A percentile compares a stretch with the other conserved stretches of the same genome.
These are phyloP conservation scores for Arbacia lixula DNA, from an alignment of 53 echinoderm and acorn worm species.

Conservation along the genomic window DNA sequence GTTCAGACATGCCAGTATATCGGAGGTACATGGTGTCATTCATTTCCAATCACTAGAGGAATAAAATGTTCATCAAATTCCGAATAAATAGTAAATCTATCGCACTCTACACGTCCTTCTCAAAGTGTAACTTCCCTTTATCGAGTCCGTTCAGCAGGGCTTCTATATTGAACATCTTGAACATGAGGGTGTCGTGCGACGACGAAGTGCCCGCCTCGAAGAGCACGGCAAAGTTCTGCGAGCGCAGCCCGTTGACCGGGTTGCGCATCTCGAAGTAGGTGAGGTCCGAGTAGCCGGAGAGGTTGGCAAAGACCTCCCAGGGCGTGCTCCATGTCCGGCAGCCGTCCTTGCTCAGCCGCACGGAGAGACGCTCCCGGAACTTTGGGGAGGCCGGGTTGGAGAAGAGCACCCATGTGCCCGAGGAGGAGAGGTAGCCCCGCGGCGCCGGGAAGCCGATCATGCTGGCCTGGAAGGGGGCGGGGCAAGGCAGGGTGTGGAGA, in stretches of 20 bases:
- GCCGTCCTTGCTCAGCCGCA: conserved; percentile 86
- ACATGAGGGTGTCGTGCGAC: conserved; percentile 72
- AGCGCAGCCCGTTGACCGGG: conserved; percentile 53
- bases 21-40: too few species aligned
- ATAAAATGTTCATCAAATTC: too few species aligned
- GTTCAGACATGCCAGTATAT: too few species aligned
- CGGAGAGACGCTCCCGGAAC: conserved; percentile 72
- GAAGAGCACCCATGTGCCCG: conserved; percentile 74
- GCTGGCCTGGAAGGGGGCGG: conserved; percentile 65
- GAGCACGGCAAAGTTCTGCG: conserved; percentile 91
- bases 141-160: conserved; percentile 68
- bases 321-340: conserved; percentile 75
- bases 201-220: conserved; percentile 72
- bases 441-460: conserved; percentile 85
- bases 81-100: too few species aligned
- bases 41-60: too few species aligned
- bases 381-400: conserved; percentile 81
- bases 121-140: conserved; percentile 36
- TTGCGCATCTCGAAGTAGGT: conserved; percentile 77
- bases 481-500: background rate
- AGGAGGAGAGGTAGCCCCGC: conserved; percentile 35
- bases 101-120: too few species aligned
- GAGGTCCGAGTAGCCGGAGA: conserved; percentile 84
- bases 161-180: conserved; percentile 90
- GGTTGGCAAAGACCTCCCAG: conserved; percentile 65